These are phyloP conservation scores for Knipowitschia caucasica DNA, from an alignment of 2,797 vertebrate genomes.

Conservation along the genomic window DNA sequence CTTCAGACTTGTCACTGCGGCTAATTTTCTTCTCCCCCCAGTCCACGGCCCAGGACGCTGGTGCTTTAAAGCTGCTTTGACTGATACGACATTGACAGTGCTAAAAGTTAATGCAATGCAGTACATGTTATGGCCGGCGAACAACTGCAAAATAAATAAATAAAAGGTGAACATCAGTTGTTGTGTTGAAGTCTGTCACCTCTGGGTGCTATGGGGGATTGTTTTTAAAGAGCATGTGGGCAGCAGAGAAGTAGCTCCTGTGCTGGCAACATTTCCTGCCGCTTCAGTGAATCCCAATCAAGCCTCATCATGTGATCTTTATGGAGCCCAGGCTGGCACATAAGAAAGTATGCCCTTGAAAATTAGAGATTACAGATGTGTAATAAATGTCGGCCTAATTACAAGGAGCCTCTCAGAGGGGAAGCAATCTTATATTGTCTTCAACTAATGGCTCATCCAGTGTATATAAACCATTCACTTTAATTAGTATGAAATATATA, in stretches of 20 bases:
- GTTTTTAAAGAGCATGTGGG: constrained; percentile 72
- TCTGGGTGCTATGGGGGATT: constrained; percentile 64
- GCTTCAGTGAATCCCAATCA: constrained; percentile 62
- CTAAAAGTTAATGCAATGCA: constrained; percentile 74
- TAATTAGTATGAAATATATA: constrained; percentile 37
- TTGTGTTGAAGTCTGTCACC: constrained; percentile 73
- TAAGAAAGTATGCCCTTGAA: constrained; percentile 57
- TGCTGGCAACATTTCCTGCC: constrained; percentile 58
- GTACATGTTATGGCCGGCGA: constrained; percentile 70
- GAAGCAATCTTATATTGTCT: constrained; percentile 34
- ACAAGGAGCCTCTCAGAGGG: constrained; percentile 44
- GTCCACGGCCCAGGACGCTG: constrained; percentile 40
- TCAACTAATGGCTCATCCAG: constrained; percentile 22
- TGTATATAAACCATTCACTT: constrained; percentile 29
- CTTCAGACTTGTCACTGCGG: constrained; percentile 75
- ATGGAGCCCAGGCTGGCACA: constrained; percentile 46
- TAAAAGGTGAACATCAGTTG: constrained; percentile 64
- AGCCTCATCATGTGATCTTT: constrained; percentile 54
- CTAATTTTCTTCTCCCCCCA: constrained; percentile 64
- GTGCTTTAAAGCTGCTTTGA: constrained; percentile 59
- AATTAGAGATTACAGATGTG: constrained; percentile 57
- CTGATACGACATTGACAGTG: constrained; percentile 69
- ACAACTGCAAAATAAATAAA: constrained; percentile 69
- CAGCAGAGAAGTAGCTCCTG: constrained; percentile 60
- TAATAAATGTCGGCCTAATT: constrained; percentile 57